Percentiles rank a stretch among this genome's conserved stretches.
Evolutionary conservation across 2,888 invertebrate genomes (phyloP).

Genomic region (Oscheius myriophilus): DNA sequence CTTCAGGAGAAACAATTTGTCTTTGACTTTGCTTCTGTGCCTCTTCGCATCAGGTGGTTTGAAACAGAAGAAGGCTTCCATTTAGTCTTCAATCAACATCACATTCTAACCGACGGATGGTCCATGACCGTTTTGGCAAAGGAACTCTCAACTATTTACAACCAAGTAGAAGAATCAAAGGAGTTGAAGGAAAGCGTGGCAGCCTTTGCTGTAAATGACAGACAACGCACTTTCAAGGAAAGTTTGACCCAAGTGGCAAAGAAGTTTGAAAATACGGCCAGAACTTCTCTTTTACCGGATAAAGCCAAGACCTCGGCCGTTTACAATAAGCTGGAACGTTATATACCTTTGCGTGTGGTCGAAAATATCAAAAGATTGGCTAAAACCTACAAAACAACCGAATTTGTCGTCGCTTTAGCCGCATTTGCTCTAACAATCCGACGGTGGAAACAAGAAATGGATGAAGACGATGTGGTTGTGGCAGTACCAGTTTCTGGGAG

Average conservation of each 20-base stretch:
- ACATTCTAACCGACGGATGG: conserved; percentile 69
- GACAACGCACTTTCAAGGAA: conserved; percentile 22
- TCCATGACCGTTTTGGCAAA: conserved; percentile 66
- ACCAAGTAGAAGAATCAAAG: conserved; percentile 2
- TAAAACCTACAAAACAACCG: conserved; percentile 18
- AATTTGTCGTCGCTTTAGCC: conserved; percentile 25
- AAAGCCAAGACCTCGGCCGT: neutral
- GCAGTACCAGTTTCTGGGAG: conserved; percentile 62
- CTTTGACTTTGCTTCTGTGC: conserved; percentile 12
- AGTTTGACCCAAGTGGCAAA: conserved; percentile 14
- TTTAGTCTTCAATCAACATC: conserved; percentile 58
- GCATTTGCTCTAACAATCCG: conserved; percentile 25
- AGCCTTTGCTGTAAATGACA: conserved; percentile 36
- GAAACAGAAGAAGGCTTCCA: neutral
- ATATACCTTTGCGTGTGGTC: neutral
- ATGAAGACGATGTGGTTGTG: conserved; percentile 39
- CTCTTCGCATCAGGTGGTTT: conserved; percentile 7
- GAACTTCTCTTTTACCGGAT: conserved; percentile 1
- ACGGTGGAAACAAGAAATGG: conserved; percentile 23
- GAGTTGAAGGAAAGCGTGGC: conserved; percentile 17
- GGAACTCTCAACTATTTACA: conserved; percentile 39
- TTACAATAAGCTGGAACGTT: neutral
- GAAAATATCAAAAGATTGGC: conserved; percentile 12
- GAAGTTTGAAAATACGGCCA: neutral
- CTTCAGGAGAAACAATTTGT: conserved; percentile 2